Base-by-base conservation (phyloP, 2,888 invertebrate genomes). In the Scaptomyza reducta region DNA sequence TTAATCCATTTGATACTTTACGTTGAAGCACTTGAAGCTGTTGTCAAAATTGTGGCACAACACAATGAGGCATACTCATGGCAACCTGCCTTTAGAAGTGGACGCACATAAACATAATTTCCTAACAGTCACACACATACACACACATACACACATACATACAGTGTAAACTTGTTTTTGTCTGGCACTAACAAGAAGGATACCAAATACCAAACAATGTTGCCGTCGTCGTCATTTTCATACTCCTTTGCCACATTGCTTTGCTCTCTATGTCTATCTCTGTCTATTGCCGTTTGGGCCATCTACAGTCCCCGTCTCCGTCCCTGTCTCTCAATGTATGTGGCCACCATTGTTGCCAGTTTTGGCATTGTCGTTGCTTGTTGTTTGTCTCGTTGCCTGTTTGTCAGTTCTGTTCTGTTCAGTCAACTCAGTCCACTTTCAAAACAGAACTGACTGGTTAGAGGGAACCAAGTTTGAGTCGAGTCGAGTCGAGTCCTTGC, bases 161-260 rank as follows among this genome's bases (percentile, higher is more conserved):
- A 6, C 44, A 40, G 49, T 42, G 29, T 18, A 69, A 74, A 71
- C 72, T 75, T 78, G 80, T 67, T 73, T 40, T 70, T 86, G 76
- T 80, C 60, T 80, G 83, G 40, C 50, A 51, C 46, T 46, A 66
- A 63, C 79, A 79, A 83, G 72, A 81, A 82, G 87, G 86, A 87
- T 85, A 73, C 59, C 64, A 68, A 75, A 77, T 77, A 80, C 74
- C 77, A 58, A 80, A 77, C 85, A 81, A 87, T 81, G 85, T 68
- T 74, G 53, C 14, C 14, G 7, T 58, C 70, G 40, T 40, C 40
- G 68, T 83, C 84, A 56, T 60, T 64, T 49, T 67, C 79, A n/a
- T n/a, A n/a, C 60, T 55, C 51, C 59, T 57, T 22, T 22, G 56
- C 41, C 50, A 63, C 59, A 16, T 65, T 57, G 54, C 59, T 58